Percentiles rank a stretch among this genome's conserved stretches.
Evolutionary conservation across 2,797 vertebrate genomes (phyloP).

Genomic region (Falco peregrinus): DNA sequence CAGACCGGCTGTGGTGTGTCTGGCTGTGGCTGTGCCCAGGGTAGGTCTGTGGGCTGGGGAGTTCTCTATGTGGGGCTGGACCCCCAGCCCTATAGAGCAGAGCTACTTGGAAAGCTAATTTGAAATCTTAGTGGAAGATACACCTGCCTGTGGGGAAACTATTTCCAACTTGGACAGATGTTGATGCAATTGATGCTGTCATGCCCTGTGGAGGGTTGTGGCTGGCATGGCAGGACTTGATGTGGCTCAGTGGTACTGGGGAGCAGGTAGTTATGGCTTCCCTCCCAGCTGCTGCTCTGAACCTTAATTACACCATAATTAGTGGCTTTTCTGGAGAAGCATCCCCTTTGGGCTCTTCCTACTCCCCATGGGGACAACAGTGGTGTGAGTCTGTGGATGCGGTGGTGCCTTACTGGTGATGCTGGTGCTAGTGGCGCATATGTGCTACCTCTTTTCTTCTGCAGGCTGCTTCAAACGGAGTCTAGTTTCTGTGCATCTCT

Average conservation of each 20-base stretch:
- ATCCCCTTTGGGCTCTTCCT: background rate
- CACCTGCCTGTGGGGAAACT: fast-evolving
- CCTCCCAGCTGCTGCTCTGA: background rate
- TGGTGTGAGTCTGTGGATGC: background rate
- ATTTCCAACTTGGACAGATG: fast-evolving
- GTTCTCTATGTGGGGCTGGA: fast-evolving
- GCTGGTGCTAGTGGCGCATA: background rate
- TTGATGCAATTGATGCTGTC: background rate
- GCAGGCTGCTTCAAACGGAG: background rate
- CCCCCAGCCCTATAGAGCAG: background rate
- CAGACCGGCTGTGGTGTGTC: fast-evolving
- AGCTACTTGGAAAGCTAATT: background rate
- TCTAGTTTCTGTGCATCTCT: no score
- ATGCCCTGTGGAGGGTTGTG: background rate
- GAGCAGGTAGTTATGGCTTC: background rate
- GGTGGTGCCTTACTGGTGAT: background rate
- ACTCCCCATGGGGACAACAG: background rate
- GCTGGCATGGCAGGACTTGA: no score
- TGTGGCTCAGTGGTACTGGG: background rate
- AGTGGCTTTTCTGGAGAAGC: background rate
- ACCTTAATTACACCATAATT: no score
- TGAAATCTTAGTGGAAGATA: background rate
- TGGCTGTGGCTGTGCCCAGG: background rate
- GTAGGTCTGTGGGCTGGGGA: background rate
- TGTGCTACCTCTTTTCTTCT: background rate